These are phyloP conservation scores for Centroberyx gerrardi DNA, from an alignment of 2,797 vertebrate species.

Conservation along the genomic window DNA sequence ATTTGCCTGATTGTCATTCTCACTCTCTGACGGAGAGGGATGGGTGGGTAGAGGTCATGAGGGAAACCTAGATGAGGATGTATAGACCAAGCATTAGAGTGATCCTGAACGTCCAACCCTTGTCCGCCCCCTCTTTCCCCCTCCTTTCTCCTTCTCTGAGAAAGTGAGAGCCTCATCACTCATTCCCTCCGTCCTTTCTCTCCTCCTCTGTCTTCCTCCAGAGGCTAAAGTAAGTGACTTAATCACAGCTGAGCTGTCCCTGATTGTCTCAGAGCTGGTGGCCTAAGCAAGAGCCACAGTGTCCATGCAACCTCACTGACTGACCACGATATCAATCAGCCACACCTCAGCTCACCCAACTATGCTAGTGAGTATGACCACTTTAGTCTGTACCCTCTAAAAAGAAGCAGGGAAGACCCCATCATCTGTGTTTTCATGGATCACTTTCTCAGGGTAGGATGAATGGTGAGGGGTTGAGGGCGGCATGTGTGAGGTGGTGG, in stretches of 20 bases:
- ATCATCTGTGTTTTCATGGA: slow-evolving; percentile 49
- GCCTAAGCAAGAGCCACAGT: slow-evolving; percentile 49
- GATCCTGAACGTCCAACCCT: slow-evolving; percentile 68
- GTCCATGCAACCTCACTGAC: slow-evolving; percentile 53
- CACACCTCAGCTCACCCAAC: slow-evolving; percentile 20
- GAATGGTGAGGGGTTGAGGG: slow-evolving; percentile 56
- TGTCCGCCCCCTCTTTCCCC: slow-evolving; percentile 48
- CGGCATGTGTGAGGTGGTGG: slow-evolving; percentile 62
- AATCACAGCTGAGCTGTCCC: slow-evolving; percentile 80
- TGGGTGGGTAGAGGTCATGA: slow-evolving; percentile 61
- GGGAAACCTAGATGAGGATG: slow-evolving; percentile 74
- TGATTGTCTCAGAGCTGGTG: slow-evolving; percentile 70
- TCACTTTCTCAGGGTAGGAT: slow-evolving; percentile 68
- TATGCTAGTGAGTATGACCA: neutral
- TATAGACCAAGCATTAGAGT: slow-evolving; percentile 69
- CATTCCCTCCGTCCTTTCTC: slow-evolving; percentile 42
- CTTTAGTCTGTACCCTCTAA: slow-evolving; percentile 50
- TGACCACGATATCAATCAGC: slow-evolving; percentile 51
- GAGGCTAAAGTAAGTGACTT: slow-evolving; percentile 74
- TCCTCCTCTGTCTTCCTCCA: slow-evolving; percentile 44
- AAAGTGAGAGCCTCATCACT: slow-evolving; percentile 74
- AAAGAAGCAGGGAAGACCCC: slow-evolving; percentile 44
- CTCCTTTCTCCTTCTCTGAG: slow-evolving; percentile 1
- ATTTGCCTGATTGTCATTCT: slow-evolving; percentile 56
- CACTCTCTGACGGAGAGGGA: slow-evolving; percentile 28